Evolutionary conservation across 2,113 vertebrate species (phyloP).

Genomic region (Neogobius melanostomus): DNA sequence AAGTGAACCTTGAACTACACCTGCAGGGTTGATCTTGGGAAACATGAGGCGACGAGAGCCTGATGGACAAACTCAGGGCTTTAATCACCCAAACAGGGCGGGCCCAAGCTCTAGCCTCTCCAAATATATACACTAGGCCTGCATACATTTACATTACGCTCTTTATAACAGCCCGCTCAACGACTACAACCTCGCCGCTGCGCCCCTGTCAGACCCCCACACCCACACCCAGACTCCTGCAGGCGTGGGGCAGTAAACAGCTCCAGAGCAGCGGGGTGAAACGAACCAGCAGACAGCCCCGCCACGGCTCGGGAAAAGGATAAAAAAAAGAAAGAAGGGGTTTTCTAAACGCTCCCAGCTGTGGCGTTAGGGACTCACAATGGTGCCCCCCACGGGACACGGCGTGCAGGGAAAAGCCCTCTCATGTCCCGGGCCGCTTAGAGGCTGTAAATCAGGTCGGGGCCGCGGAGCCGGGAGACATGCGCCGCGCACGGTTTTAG

Average conservation of each 20-base stretch:
- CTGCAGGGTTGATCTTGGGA: conserved; percentile 19
- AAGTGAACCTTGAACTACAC: conserved; percentile 30
- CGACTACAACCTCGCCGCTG: conserved; percentile 33
- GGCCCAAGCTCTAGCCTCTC: conserved; percentile 36
- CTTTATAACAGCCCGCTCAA: conserved; percentile 19
- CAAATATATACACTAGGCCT: conserved; percentile 33
- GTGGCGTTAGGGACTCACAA: conserved; percentile 54
- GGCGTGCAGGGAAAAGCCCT: conserved; percentile 9
- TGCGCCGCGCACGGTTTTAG: conserved; percentile 33
- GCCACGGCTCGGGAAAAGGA: conserved; percentile 54
- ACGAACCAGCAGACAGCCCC: conserved; percentile 65
- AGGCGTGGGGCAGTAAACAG: conserved; percentile 71
- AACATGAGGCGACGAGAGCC: conserved; percentile 55
- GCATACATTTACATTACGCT: conserved; percentile 13
- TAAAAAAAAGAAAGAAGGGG: too few relatives aligned
- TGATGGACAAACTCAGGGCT: conserved; percentile 55
- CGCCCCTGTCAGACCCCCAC: conserved; percentile 47
- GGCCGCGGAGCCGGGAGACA: conserved; percentile 15
- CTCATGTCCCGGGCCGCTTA: background rate
- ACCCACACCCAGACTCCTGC: conserved; percentile 50
- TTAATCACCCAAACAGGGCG: conserved; percentile 58
- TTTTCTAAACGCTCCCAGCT: conserved; percentile 73
- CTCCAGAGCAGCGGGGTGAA: conserved; percentile 61
- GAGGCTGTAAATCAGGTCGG: conserved; percentile 42
- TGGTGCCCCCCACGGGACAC: conserved; percentile 53